These are phyloP conservation scores for Melikaiella ostensackeni DNA, from an alignment of 2,888 invertebrate genomes.

Conservation along the genomic window DNA sequence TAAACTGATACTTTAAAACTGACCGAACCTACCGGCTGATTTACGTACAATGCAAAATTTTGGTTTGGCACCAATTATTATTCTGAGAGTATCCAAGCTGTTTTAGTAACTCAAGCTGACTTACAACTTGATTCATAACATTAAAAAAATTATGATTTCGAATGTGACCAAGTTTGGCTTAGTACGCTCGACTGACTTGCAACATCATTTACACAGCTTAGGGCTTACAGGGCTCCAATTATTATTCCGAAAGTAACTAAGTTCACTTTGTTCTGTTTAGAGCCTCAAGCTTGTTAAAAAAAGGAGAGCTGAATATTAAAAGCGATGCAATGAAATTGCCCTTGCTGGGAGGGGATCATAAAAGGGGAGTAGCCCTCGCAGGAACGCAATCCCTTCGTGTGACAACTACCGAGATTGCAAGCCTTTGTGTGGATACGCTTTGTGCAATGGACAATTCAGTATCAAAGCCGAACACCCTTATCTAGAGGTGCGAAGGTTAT, in stretches of 20 bases:
- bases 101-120: too few species aligned
- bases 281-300: not conserved
- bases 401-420: constrained; percentile 44
- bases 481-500: constrained; percentile 49
- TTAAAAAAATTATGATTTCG: too few species aligned
- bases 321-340: not conserved
- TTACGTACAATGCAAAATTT: too few species aligned
- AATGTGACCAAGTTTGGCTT: too few species aligned
- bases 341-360: not conserved
- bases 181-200: too few species aligned
- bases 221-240: not conserved
- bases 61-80: too few species aligned
- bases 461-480: constrained; percentile 64
- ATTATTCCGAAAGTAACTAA: too few species aligned
- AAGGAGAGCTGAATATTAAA: not conserved
- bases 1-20: too few species aligned
- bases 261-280: not conserved
- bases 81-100: constrained; percentile 37
- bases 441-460: constrained; percentile 61
- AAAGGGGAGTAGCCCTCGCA: not conserved
- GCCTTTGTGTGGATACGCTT: constrained; percentile 48
- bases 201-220: too few species aligned
- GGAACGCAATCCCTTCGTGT: constrained; percentile 43
- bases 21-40: fast-evolving
- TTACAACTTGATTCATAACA: too few species aligned